These are phyloP conservation scores for Patiria pectinifera DNA, from an alignment of 53 echinoderm and acorn worm species.

Conservation along the genomic window DNA sequence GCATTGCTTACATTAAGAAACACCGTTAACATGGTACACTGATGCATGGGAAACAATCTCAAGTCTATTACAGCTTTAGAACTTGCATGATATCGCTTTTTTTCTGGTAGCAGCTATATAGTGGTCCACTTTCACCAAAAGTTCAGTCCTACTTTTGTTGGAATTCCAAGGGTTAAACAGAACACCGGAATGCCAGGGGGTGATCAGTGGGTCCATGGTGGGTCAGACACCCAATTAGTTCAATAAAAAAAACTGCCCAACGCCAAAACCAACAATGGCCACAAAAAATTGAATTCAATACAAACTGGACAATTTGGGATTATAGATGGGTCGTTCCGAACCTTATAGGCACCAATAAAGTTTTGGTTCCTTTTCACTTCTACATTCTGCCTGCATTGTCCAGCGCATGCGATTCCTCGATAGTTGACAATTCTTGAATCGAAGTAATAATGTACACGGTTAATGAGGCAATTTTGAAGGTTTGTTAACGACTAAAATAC, in stretches of 20 bases:
- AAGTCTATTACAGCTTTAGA: too few relatives aligned
- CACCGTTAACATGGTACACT: too few relatives aligned
- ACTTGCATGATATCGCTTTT: too few relatives aligned
- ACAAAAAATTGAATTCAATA: background rate
- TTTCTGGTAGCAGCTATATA: too few relatives aligned
- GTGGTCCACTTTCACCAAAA: background rate
- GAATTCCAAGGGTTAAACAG: background rate
- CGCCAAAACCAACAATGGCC: background rate
- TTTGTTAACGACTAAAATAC: too few relatives aligned
- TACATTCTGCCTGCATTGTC: background rate
- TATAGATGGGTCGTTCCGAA: background rate
- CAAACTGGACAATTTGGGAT: constrained; percentile 8
- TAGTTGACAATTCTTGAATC: background rate
- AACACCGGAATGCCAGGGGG: background rate
- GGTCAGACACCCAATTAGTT: background rate
- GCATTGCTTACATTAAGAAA: too few relatives aligned
- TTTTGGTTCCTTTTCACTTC: background rate
- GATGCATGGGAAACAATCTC: too few relatives aligned
- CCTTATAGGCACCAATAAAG: background rate
- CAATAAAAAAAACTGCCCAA: background rate
- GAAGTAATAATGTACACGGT: background rate
- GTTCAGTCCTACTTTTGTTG: background rate
- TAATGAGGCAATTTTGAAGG: background rate
- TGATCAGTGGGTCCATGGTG: background rate
- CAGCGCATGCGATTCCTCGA: too few relatives aligned